Evolutionary conservation across 2,797 vertebrate species (phyloP).

Genomic region (Huso huso): DNA sequence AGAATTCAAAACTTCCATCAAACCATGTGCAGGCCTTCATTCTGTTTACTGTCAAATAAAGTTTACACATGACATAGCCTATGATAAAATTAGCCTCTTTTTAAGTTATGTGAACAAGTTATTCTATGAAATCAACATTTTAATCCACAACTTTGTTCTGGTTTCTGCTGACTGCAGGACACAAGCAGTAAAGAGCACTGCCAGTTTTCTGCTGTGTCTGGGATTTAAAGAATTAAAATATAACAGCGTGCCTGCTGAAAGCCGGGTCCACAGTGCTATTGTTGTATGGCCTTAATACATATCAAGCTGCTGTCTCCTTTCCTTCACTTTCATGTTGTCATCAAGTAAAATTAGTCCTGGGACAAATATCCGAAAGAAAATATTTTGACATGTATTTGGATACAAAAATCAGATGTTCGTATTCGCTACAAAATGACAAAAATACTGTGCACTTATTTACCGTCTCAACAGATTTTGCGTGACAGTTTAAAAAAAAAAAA

Average conservation of each 20-base stretch:
- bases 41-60: neutral
- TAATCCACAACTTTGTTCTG: conserved; percentile 26
- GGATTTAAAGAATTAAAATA: conserved; percentile 32
- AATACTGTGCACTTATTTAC: too few relatives aligned
- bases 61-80: neutral
- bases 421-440: too few relatives aligned
- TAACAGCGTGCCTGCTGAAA: conserved; percentile 24
- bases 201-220: conserved; percentile 30
- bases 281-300: conserved; percentile 25
- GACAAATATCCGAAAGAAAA: too few relatives aligned
- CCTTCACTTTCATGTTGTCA: conserved; percentile 18
- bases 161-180: conserved; percentile 24
- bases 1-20: neutral
- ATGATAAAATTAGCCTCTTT: too few relatives aligned
- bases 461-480: too few relatives aligned
- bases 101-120: neutral
- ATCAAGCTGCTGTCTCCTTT: conserved; percentile 22
- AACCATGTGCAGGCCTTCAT: neutral
- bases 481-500: too few relatives aligned
- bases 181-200: conserved; percentile 20
- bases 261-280: conserved; percentile 26
- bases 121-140: conserved; percentile 22
- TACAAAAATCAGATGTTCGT: too few relatives aligned
- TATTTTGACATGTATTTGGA: too few relatives aligned
- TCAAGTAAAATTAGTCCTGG: neutral